Evolutionary conservation across 2,113 vertebrate species (phyloP).

Genomic region (Cnemophilus loriae): DNA sequence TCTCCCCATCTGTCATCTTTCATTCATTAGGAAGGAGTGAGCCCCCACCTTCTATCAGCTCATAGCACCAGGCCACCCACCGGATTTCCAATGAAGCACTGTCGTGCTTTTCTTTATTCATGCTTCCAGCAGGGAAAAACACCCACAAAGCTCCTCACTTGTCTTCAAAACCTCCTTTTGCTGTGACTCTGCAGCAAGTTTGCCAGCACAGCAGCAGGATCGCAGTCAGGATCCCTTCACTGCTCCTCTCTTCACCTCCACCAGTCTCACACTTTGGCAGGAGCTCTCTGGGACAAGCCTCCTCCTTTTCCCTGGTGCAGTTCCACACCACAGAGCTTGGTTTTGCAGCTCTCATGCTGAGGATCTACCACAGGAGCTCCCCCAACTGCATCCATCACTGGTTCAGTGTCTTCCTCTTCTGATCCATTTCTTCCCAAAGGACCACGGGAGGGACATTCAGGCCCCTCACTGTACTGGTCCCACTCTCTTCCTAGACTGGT

Average conservation of each 20-base stretch:
- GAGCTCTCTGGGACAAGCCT: not conserved
- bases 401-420: not conserved
- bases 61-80: slow-evolving; percentile 42
- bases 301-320: not conserved
- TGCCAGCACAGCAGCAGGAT: not conserved
- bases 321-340: not conserved
- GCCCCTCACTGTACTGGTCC: not conserved
- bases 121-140: not conserved
- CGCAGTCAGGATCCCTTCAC: not conserved
- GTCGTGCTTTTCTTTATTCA: not conserved
- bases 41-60: slow-evolving; percentile 29
- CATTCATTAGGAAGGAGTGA: slow-evolving; percentile 19
- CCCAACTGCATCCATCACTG: not conserved
- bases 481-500: not conserved
- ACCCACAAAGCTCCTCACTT: not conserved
- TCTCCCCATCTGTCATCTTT: slow-evolving; percentile 49
- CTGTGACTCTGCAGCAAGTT: not conserved
- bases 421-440: not conserved
- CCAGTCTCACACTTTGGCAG: not conserved
- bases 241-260: not conserved
- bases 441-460: not conserved
- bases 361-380: not conserved
- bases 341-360: not conserved
- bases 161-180: not conserved
- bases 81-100: slow-evolving; percentile 25